phyloP scores from a whole-genome alignment of 2,113 vertebrate genomes.

The Gallinago paraguaiae region DNA sequence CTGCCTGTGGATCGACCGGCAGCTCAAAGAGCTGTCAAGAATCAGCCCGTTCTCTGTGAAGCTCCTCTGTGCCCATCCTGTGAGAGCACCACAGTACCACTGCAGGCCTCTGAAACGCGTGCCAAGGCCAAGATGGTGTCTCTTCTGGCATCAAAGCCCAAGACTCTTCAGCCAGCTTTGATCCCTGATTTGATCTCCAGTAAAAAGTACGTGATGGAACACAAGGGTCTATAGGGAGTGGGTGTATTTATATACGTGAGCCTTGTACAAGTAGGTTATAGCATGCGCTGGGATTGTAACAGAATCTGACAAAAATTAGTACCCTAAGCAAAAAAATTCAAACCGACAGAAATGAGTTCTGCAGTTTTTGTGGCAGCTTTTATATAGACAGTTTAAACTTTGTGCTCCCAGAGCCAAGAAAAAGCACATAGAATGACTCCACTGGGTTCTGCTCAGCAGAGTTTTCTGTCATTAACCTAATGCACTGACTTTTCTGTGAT shows the following conservation, averaged over 20 bases:
- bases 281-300: neutral
- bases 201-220: neutral
- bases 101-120: accelerated
- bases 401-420: neutral
- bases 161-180: neutral
- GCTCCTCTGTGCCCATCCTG: neutral
- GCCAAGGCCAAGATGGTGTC: neutral
- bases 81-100: neutral
- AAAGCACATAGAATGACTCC: neutral
- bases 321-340: neutral
- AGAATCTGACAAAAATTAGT: neutral
- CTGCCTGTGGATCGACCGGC: neutral
- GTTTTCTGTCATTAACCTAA: neutral
- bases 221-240: neutral
- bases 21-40: neutral
- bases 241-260: neutral
- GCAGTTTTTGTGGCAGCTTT: neutral
- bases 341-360: neutral
- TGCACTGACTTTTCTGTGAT: neutral
- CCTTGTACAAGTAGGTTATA: neutral
- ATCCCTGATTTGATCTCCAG: neutral
- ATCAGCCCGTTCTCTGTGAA: neutral
- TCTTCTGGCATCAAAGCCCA: neutral
- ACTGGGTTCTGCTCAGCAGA: neutral
- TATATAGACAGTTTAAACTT: neutral